Percentiles rank a stretch among this genome's conserved stretches.
Conservation (phyloP, 2,888 invertebrate species). For the Lasioglossum figueresi region DNA sequence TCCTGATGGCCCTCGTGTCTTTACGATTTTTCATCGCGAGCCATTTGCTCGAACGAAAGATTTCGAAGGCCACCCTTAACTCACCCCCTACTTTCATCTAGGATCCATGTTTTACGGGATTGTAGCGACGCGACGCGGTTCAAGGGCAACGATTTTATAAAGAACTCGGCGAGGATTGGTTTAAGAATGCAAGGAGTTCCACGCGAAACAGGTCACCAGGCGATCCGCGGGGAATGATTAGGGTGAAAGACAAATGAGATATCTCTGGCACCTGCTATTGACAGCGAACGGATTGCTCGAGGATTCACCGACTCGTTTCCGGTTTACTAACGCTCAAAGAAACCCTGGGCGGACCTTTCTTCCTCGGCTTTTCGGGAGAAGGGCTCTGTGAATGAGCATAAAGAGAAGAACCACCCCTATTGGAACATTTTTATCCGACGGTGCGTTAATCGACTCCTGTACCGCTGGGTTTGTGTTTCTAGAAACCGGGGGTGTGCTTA, state of each 20-base stretch:
- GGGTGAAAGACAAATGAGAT: constrained; percentile 29
- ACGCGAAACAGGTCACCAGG: constrained; percentile 38
- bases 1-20: constrained; percentile 72
- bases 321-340: constrained; percentile 31
- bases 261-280: constrained; percentile 44
- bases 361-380: constrained; percentile 12
- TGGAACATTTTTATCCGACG: constrained; percentile 19
- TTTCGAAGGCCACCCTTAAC: constrained; percentile 14
- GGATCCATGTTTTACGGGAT: background rate
- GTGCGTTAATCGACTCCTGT: background rate
- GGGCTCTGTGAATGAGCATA: constrained; percentile 1
- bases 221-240: constrained; percentile 30
- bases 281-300: constrained; percentile 25
- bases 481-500: background rate
- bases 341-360: constrained; percentile 13
- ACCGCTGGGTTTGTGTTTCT: background rate
- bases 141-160: background rate
- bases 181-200: constrained; percentile 23
- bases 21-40: constrained; percentile 81
- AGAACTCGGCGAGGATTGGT: background rate
- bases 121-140: background rate
- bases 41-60: constrained; percentile 73
- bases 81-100: background rate
- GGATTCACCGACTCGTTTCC: constrained; percentile 20
- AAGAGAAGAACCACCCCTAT: background rate